Conservation (phyloP, 2,888 invertebrate species). For the Drosophila glabriapex region DNA sequence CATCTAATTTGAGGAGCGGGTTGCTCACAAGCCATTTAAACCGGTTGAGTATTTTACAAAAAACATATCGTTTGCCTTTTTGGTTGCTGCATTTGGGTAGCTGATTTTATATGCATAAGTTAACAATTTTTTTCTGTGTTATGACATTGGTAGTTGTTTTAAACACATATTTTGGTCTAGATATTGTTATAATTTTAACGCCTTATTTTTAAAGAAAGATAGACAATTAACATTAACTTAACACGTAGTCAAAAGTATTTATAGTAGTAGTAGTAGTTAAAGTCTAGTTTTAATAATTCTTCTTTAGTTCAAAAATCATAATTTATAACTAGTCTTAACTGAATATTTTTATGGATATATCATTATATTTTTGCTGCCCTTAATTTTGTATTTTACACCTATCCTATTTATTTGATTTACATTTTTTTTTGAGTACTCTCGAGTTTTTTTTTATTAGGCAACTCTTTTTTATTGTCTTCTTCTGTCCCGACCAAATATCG, state of each 20-base stretch:
- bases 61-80: constrained; percentile 49
- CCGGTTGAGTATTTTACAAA: constrained; percentile 61
- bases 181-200: constrained; percentile 16
- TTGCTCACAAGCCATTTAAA: constrained; percentile 57
- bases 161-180: constrained; percentile 9
- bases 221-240: background rate
- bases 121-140: constrained; percentile 12
- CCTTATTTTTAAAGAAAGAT: background rate
- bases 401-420: background rate
- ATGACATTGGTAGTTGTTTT: constrained; percentile 28
- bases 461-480: background rate
- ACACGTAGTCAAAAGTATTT: background rate
- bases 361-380: background rate
- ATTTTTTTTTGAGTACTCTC: background rate
- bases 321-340: background rate
- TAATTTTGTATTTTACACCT: background rate
- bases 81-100: constrained; percentile 60
- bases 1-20: constrained; percentile 70
- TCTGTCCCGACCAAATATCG: constrained; percentile 2
- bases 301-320: background rate
- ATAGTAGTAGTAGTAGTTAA: background rate
- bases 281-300: background rate
- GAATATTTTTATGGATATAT: background rate
- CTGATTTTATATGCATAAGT: constrained; percentile 38
- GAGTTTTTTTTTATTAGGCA: background rate